These are phyloP conservation scores for Apodemia zela DNA, from an alignment of 2,888 invertebrate genomes.

Conservation along the genomic window DNA sequence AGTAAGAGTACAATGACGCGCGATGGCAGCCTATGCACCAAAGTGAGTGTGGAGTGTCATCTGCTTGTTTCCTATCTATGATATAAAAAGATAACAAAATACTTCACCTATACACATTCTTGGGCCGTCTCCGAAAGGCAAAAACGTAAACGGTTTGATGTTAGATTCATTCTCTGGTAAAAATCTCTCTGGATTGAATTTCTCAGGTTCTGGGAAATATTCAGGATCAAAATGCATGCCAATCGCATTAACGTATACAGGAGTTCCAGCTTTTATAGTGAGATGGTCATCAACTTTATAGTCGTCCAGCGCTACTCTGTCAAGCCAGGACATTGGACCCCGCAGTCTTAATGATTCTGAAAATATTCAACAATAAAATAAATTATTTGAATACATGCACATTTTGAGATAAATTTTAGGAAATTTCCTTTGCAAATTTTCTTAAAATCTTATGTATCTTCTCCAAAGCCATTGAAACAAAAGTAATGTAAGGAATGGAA, in stretches of 20 bases:
- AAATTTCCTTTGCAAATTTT: too few relatives aligned
- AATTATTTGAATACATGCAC: too few relatives aligned
- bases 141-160: constrained; percentile 42
- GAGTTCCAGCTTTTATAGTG: constrained; percentile 45
- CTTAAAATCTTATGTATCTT: too few relatives aligned
- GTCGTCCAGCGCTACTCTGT: constrained; percentile 39
- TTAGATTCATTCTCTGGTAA: constrained; percentile 71
- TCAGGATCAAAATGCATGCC: constrained; percentile 58
- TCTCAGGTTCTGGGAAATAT: constrained; percentile 69
- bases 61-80: background rate
- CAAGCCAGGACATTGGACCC: constrained; percentile 50
- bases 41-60: background rate
- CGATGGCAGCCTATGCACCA: too few relatives aligned
- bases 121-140: constrained; percentile 77
- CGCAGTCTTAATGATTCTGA: constrained; percentile 49
- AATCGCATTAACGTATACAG: constrained; percentile 40
- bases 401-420: too few relatives aligned
- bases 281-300: constrained; percentile 46
- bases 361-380: background rate
- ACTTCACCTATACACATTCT: constrained; percentile 22
- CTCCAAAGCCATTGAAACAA: too few relatives aligned
- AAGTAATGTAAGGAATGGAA: too few relatives aligned
- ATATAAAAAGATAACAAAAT: background rate
- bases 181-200: constrained; percentile 78
- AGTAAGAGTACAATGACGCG: too few relatives aligned